Base-by-base conservation (phyloP, 2,797 vertebrate genomes). In the Danionella dracula region DNA sequence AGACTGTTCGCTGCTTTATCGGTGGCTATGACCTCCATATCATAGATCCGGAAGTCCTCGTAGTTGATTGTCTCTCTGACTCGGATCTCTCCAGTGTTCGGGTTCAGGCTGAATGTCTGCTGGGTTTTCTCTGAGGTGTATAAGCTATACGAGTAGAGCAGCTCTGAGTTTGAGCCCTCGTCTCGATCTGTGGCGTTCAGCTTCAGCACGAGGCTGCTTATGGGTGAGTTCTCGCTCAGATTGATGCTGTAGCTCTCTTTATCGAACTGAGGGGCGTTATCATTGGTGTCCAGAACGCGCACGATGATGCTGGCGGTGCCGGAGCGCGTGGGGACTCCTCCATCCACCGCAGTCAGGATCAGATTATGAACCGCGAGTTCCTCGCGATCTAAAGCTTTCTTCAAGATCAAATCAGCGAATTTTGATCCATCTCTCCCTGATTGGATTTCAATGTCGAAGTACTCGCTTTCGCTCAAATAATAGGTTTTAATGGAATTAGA, bases 11-110 rank as follows among this genome's bases (percentile, higher is more conserved):
- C 54, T 1, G 85, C 84, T 37, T 88, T 90, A 57, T 93, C 91
- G 0, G 71, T 83, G 2, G 87, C 89, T 31, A 89, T 83, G 13
- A 90, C 74, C n/a, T 89, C 84, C 77, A 92, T 85, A 57, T 92
- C 87, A 80, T 89, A 89, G 37, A 88, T 78, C 5, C 82, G 88
- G 8, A 87, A 75, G 69, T 92, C 84, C 60, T 93, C 91, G 75
- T 88, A 92, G 72, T 92, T 90, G 11, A 92, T 78, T 59, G 86
- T 80, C 40, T 85, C 88, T 61, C 84, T 89, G 0, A 92, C 83
- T 55, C 77, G 82, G 10, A 93, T 76, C 76, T 93, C 91, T 1
- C 91, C 90, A 13, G 53, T 91, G 7, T 75, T 64, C n/a, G 79
- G 61, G 66, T 87, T 86, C n/a, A 89, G 34, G 2, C 68, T 60